Base-by-base conservation (phyloP, 1,140 invertebrate species). In the Plutomurus gul region DNA sequence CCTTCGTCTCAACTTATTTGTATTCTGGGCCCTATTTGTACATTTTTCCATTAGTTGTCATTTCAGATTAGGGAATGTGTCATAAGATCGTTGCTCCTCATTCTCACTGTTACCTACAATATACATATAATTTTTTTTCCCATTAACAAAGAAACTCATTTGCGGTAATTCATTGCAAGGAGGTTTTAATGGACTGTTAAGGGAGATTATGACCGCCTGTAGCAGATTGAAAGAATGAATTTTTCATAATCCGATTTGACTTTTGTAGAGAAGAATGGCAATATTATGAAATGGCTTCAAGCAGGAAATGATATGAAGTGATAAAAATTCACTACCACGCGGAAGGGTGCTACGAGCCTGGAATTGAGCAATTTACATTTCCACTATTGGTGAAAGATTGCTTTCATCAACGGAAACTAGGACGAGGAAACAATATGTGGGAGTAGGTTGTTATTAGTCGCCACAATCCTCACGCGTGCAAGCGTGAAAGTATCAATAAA, bases 401-500 rank as follows among this genome's bases (percentile, higher is more conserved):
- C 51, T 60, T 51, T 60, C 51, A 30, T 60, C 51, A 60, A 16
- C 16, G 16, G 11, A 33, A 60, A 30, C 51, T 60, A 60, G 51
- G 22, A 16, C 27, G 51, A 13, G 13, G 33, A 22, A 60, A 60
- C 51, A 30, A 30, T 30, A 2, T 30, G 51, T 60, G 16, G 27
- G 56, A n/a, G 56, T 33, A 60, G 33, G 30, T 30, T 65, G 30
- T 56, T 10, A 56, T 25, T 8, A 49, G 11, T 22, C 5, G 27
- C 51, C 22, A 27, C 27, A 33, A 33, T 65, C 4, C 27, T 36
- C n/a, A 65, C 27, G 13, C 27, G 36, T 33, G 56, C 6, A 25
- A 65, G 27, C 18, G 56, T 33, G 56, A 65, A 65, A 65, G 56
- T 16, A 65, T 33, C 56, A 6, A 65, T 65, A 65, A 65, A 65